Evolutionary conservation across 2,888 invertebrate genomes (phyloP).

Genomic region (Lottia gigantea): DNA sequence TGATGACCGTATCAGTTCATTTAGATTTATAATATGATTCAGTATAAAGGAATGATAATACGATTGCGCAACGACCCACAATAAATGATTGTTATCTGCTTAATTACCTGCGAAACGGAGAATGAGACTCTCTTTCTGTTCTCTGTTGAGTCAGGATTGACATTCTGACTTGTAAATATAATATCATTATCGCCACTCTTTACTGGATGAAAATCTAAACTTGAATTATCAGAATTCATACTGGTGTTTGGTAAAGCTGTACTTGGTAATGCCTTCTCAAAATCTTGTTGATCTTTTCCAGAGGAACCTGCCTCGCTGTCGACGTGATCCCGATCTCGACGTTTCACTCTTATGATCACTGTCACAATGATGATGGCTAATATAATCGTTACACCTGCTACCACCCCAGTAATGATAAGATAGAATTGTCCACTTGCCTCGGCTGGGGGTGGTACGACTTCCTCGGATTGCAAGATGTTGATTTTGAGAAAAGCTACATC

Average conservation of each 20-base stretch:
- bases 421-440: constrained; percentile 23
- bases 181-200: neutral
- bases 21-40: no score
- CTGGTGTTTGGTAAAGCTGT: neutral
- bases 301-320: constrained; percentile 19
- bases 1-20: no score
- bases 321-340: constrained; percentile 38
- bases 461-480: constrained; percentile 31
- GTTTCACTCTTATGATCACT: constrained; percentile 52
- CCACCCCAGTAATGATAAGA: constrained; percentile 48
- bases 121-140: neutral
- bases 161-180: neutral
- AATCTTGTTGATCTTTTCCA: constrained; percentile 35
- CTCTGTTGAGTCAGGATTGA: neutral
- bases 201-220: constrained; percentile 1
- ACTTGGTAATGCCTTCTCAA: neutral
- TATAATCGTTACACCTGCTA: constrained; percentile 53
- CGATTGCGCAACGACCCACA: neutral
- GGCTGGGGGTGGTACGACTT: constrained; percentile 22
- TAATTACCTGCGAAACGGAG: neutral
- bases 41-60: neutral
- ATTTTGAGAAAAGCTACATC: constrained; percentile 27
- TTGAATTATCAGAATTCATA: neutral
- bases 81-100: no score
- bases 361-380: constrained; percentile 56